Evolutionary conservation across 23 tunicate genomes (phyloP).

Genomic region (Botrylloides violaceus): DNA sequence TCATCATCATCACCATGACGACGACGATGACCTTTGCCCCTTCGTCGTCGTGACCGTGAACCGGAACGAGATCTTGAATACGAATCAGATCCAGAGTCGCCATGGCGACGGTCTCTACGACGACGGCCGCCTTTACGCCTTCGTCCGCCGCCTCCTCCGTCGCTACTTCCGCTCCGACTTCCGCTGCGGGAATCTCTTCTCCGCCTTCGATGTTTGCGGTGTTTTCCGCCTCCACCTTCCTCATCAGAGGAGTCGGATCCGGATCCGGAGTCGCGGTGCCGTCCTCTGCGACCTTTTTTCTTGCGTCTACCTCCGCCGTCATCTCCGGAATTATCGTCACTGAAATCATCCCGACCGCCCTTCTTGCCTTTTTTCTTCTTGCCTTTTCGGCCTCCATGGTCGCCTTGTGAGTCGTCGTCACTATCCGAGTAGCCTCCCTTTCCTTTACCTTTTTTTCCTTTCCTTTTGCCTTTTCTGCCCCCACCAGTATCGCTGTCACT

Average conservation of each 20-base stretch:
- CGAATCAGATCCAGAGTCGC: constrained; percentile 22
- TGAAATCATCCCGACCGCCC: constrained; percentile 28
- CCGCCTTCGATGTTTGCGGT: constrained; percentile 36
- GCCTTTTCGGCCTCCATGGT: constrained; percentile 16
- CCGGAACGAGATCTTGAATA: constrained; percentile 25
- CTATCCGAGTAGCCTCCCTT: constrained; percentile 25
- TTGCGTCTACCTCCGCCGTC: constrained; percentile 37
- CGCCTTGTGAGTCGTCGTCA: constrained; percentile 20
- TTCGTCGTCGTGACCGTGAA: constrained; percentile 33
- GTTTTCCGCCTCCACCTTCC: constrained; percentile 22
- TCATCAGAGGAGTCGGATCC: constrained; percentile 18
- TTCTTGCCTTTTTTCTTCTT: constrained; percentile 31
- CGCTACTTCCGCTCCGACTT: constrained; percentile 28
- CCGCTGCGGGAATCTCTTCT: constrained; percentile 17
- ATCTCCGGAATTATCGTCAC: constrained; percentile 30
- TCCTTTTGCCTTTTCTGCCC: constrained; percentile 25
- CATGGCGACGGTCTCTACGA: constrained; percentile 15
- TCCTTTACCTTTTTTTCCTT: constrained; percentile 19
- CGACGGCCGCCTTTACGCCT: constrained; percentile 27
- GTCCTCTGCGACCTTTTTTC: constrained; percentile 39
- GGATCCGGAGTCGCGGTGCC: constrained; percentile 1
- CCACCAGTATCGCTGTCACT: constrained; percentile 49
- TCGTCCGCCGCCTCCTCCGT: constrained; percentile 28
- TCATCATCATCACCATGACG: constrained; percentile 19
- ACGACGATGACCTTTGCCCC: constrained; percentile 17